Conservation (phyloP, 1,140 invertebrate species). For the Platorchestia sp. region DNA sequence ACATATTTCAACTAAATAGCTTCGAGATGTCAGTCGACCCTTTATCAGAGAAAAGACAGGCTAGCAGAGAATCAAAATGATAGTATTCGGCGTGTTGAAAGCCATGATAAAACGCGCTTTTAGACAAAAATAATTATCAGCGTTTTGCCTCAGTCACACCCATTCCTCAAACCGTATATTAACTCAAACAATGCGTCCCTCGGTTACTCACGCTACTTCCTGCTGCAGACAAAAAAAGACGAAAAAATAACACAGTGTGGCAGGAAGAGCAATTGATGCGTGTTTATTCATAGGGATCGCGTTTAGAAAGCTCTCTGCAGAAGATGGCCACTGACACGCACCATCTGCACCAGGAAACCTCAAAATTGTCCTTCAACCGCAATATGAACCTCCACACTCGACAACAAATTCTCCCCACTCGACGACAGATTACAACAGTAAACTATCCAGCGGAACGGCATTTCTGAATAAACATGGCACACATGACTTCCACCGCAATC, state of each 20-base stretch:
- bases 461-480: not conserved
- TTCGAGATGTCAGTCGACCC: not conserved
- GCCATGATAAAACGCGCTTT: not conserved
- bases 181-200: not conserved
- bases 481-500: too few species aligned
- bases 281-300: not conserved
- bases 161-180: not conserved
- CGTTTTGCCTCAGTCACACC: not conserved
- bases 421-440: not conserved
- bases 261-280: not conserved
- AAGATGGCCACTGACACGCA: not conserved
- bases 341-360: not conserved
- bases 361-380: not conserved
- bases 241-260: not conserved
- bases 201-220: not conserved
- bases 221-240: not conserved
- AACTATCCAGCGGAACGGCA: not conserved
- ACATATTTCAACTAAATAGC: not conserved
- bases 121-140: not conserved
- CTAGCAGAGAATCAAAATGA: not conserved
- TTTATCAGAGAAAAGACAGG: not conserved
- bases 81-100: not conserved
- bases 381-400: not conserved
- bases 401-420: not conserved
- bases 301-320: not conserved